Base-by-base conservation (phyloP, 2,113 vertebrate genomes). In the Pristiophorus japonicus region DNA sequence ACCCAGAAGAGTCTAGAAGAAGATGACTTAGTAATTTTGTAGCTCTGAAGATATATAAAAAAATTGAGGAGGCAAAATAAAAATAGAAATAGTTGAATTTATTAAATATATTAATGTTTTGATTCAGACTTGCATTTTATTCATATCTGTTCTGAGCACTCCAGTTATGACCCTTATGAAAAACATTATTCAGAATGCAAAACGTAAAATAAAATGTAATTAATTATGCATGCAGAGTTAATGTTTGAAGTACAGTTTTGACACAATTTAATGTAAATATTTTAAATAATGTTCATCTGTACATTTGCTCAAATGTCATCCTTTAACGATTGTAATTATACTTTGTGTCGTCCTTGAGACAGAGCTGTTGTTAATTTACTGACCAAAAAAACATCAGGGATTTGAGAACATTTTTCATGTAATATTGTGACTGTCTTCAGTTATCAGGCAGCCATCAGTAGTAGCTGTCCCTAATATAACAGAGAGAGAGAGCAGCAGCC, bases 401-500 rank as follows among this genome's bases (percentile, higher is more conserved):
- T 94, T 94, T 94, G 66, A 70, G 93, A 47, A 51, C 38, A 51
- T 94, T 94, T 94, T 94, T 94, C 66, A 63, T 92, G 88, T 92
- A 92, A 92, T 92, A 92, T 92, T 51, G 66, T 94, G 93, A 24
- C 93, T 94, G 42, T 94, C 93, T 94, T 47, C 24, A 18, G 66
- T 70, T 94, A 67, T 94, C 93, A 67, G 66, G 93, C 27, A 70
- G 93, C 93, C 93, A 94, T 73, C 93, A 70, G 93, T 94, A 70
- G 66, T 94, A 16, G 66, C 66, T 70, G 65, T 73, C 42, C 65
- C 42, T 34, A 70, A 94, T 94, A 94, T 94, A 67, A 67, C 65
- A 94, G 38, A 85, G 38, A 51, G 85, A 27, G 42, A 16, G 34
- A 38, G 90, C 62, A 45, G 62, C 63, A 67, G 22, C 45, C 93